Conservation (phyloP, 2,113 vertebrate genomes). For the Okapia johnstoni region DNA sequence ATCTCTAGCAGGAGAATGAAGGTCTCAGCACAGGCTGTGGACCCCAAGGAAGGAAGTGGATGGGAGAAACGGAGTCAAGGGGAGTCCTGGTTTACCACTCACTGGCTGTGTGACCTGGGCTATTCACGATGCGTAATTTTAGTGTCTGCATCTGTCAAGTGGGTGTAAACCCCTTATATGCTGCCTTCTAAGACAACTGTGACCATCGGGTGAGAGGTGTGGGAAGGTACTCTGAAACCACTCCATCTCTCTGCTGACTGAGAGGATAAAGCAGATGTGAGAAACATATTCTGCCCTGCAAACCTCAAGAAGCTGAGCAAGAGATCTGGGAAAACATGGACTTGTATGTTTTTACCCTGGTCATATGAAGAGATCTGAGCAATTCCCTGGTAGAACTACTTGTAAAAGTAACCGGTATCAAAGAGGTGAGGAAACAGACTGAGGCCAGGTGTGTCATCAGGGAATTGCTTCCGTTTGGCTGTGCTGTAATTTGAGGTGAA, state of each 20-base stretch:
- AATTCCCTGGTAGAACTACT: constrained; percentile 44
- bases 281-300: background rate
- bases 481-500: constrained; percentile 56
- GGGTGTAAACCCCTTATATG: background rate
- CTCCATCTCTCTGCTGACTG: background rate
- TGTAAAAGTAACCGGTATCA: constrained; percentile 26
- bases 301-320: background rate
- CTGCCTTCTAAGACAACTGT: background rate
- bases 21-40: background rate
- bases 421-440: constrained; percentile 34
- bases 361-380: background rate
- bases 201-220: background rate
- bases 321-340: background rate
- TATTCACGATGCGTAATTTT: background rate
- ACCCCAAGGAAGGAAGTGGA: background rate
- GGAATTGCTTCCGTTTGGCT: constrained; percentile 40
- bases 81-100: background rate
- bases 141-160: background rate
- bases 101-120: background rate
- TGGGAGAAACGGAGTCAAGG: background rate
- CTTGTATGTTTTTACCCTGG: constrained; percentile 1
- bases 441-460: background rate
- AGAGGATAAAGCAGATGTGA: background rate
- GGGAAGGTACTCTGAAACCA: background rate
- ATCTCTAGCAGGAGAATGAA: background rate